Evolutionary conservation across 92 coral and sea anemone species (phyloP).

Genomic region (Chrysogorgia sp.): DNA sequence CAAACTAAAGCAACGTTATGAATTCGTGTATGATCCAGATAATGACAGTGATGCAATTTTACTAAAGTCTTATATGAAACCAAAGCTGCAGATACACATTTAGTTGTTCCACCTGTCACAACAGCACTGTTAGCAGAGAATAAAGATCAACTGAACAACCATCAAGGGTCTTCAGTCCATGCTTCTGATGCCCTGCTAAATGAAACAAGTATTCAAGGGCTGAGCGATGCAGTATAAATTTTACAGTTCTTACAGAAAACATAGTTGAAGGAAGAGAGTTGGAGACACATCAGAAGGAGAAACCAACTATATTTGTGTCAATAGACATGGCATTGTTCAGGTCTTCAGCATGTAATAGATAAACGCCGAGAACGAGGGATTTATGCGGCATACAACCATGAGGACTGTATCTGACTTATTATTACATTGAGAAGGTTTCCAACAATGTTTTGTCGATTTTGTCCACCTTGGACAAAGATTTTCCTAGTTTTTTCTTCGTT

Average conservation of each 20-base stretch:
- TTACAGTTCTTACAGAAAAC: constrained; percentile 54
- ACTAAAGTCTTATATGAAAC: background rate
- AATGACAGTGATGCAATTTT: constrained; percentile 8
- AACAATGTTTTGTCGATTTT: no score
- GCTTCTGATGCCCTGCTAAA: constrained; percentile 10
- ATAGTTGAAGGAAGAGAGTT: constrained; percentile 52
- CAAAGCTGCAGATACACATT: background rate
- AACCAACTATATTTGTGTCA: constrained; percentile 62
- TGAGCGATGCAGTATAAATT: constrained; percentile 60
- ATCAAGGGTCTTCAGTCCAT: constrained; percentile 1
- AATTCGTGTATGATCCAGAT: constrained; percentile 32
- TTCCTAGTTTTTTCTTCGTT: no score
- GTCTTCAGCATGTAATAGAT: no score
- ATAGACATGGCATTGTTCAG: constrained; percentile 50
- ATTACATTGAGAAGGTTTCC: no score
- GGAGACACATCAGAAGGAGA: constrained; percentile 53
- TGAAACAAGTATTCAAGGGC: constrained; percentile 34
- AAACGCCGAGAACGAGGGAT: no score
- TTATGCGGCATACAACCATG: no score
- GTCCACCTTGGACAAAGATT: no score
- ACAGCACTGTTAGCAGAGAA: constrained; percentile 3
- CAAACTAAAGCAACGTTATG: constrained; percentile 38
- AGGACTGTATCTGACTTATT: no score
- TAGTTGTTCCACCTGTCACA: background rate
- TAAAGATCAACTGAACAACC: background rate